These are phyloP conservation scores for Caenorhabditis drosophilae DNA, from an alignment of 2,888 invertebrate genomes.

Conservation along the genomic window DNA sequence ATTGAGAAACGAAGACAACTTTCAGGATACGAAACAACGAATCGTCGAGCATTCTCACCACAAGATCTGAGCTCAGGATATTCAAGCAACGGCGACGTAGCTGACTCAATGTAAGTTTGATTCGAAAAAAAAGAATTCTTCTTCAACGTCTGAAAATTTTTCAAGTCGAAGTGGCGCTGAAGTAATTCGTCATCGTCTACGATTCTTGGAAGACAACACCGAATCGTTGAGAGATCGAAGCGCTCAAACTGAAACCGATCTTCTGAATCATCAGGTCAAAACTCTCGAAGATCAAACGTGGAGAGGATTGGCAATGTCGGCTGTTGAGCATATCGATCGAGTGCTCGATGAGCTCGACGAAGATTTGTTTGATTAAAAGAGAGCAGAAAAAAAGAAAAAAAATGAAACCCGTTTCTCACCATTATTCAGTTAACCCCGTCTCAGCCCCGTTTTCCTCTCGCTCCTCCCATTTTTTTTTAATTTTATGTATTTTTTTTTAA, in stretches of 20 bases:
- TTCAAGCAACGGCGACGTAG: slow-evolving; percentile 34
- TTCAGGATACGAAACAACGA: slow-evolving; percentile 11
- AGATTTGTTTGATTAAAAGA: background rate
- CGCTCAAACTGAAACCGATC: slow-evolving; percentile 38
- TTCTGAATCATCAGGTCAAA: slow-evolving; percentile 26
- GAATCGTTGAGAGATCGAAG: slow-evolving; percentile 36
- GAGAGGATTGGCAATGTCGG: slow-evolving; percentile 53
- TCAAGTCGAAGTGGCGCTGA: slow-evolving; percentile 29
- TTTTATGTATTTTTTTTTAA: too few relatives aligned
- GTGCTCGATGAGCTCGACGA: slow-evolving; percentile 52
- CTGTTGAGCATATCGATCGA: slow-evolving; percentile 56
- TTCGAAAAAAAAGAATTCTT: background rate
- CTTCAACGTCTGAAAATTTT: background rate
- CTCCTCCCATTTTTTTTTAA: too few relatives aligned
- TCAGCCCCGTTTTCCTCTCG: too few relatives aligned
- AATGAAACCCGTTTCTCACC: too few relatives aligned
- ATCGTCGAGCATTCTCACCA: slow-evolving; percentile 28
- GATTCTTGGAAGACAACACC: slow-evolving; percentile 43
- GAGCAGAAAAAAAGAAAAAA: too few relatives aligned
- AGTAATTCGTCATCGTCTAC: slow-evolving; percentile 41
- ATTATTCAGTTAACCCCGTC: too few relatives aligned
- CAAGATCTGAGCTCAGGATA: slow-evolving; percentile 33
- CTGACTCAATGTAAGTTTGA: slow-evolving; percentile 27
- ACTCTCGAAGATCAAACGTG: slow-evolving; percentile 52
- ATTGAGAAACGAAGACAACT: too few relatives aligned